These are phyloP conservation scores for Apis laboriosa DNA, from an alignment of 1,140 invertebrate genomes.

Conservation along the genomic window DNA sequence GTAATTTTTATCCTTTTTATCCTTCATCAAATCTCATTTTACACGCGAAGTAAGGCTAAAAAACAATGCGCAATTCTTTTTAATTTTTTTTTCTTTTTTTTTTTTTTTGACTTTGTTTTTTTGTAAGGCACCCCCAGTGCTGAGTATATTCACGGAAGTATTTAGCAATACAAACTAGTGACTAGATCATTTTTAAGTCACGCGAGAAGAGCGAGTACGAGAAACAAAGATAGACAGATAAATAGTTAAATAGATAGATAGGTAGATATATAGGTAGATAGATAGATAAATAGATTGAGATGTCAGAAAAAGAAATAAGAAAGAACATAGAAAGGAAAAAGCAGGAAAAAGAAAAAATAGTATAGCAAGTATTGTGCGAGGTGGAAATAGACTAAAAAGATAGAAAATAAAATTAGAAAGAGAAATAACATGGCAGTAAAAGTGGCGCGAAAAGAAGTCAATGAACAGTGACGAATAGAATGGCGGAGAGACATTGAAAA, in stretches of 20 bases:
- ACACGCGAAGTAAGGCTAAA: conserved; percentile 54
- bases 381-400: conserved; percentile 31
- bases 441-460: background rate
- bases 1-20: background rate
- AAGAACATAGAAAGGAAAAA: background rate
- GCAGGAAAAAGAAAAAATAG: background rate
- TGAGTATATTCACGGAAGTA: conserved; percentile 73
- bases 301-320: background rate
- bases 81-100: conserved; percentile 48
- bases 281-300: background rate
- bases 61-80: conserved; percentile 56
- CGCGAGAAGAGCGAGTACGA: conserved; percentile 60
- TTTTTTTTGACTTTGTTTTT: conserved; percentile 59
- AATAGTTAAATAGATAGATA: conserved; percentile 5
- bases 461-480: background rate
- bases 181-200: conserved; percentile 73
- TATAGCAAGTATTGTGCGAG: conserved; percentile 11
- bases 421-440: background rate
- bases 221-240: conserved; percentile 51
- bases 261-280: background rate
- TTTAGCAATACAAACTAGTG: conserved; percentile 71
- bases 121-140: conserved; percentile 72
- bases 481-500: background rate
- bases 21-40: conserved; percentile 15
- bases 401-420: conserved; percentile 10